Base-by-base conservation (phyloP, 1,140 invertebrate genomes). In the Pteromalus puparum region DNA sequence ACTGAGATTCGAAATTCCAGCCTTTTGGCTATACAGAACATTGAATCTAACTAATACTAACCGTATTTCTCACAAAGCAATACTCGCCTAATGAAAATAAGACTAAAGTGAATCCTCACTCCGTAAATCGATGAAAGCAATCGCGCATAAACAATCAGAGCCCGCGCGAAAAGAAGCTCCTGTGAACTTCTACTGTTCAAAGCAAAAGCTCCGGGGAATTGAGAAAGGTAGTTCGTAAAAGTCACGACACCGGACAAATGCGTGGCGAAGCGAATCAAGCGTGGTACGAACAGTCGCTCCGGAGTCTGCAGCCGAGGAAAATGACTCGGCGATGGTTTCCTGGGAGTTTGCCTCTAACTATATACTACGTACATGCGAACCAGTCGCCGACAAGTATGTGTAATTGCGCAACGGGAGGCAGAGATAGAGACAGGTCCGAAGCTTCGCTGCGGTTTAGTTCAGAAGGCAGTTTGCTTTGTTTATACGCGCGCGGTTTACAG, bases 381-480 rank as follows among this genome's bases (percentile, higher is more conserved):
- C 53, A n/a, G 53, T 61, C 53, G 53, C 21, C 53, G 53, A 61
- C 53, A 61, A 61, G 53, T 61, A 61, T 61, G 4, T 61, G 18
- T 61, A 61, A 21, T 7, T n/a, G 53, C 18, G 21, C 53, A 7
- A n/a, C 53, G 5, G 18, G 2, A 2, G 28, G 21, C n/a, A 26
- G 42, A 76, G 42, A 48, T n/a, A 48, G 74, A 30, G 30, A 75
- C 75, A 34, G 79, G 82, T 42, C 79, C 86, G 72, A 82, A 79
- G 86, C 82, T 87, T 85, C 82, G 74, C 79, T 88, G 87, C 79
- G 87, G 87, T 82, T 87, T 88, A 87, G 86, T 88, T 89, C 87
- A 85, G 85, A 85, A 84, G 87, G 84, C 87, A 88, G 89, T 88
- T 88, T 88, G 85, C 85, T 85, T 87, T 87, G 87, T 89, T 88